phyloP scores from a whole-genome alignment of 2,888 invertebrate genomes.

The Argyra leucocephala region DNA sequence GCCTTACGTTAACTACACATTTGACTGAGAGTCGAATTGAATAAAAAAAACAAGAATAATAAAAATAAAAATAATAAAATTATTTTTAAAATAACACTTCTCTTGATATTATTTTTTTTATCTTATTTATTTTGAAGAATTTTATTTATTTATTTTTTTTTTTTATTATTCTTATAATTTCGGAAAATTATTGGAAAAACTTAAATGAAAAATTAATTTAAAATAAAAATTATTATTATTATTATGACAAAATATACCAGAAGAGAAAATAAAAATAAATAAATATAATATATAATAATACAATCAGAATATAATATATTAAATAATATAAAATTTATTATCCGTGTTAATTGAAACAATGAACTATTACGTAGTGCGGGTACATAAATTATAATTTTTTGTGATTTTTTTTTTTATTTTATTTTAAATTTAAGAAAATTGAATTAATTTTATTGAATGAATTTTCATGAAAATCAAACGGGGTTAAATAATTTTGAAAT shows the following conservation, averaged over 20 bases:
- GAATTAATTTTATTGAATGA: neutral
- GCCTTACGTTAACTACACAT: constrained; percentile 44
- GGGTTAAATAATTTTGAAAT: no score
- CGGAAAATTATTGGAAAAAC: no score
- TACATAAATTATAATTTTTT: neutral
- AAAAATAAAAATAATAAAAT: neutral
- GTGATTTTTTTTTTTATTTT: neutral
- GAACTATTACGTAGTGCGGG: neutral
- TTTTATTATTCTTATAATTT: neutral
- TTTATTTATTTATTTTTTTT: neutral
- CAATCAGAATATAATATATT: neutral
- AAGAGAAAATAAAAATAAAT: neutral
- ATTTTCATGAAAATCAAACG: neutral
- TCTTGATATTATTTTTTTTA: neutral
- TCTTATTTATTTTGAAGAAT: neutral
- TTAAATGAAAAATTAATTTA: neutral
- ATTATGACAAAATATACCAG: neutral
- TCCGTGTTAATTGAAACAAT: neutral
- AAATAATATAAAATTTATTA: neutral
- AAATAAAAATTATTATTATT: no score
- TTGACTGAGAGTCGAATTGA: constrained; percentile 10
- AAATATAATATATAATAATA: neutral
- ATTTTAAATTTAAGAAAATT: neutral
- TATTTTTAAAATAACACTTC: constrained; percentile 5
- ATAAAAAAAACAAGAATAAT: neutral